Conservation (phyloP, 2,797 vertebrate species). For the Pangasius djambal region DNA sequence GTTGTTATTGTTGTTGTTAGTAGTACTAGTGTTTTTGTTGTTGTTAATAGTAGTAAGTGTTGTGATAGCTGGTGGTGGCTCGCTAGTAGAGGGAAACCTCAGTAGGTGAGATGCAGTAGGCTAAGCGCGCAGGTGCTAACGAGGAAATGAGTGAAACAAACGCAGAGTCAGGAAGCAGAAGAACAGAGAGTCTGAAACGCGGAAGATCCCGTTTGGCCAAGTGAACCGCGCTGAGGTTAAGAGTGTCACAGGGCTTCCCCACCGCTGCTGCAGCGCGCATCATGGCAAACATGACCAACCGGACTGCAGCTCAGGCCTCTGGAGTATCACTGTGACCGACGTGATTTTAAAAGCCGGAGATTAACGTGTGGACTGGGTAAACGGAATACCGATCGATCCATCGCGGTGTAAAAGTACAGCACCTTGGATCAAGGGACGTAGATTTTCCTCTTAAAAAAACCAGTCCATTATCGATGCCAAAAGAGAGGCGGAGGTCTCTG, state of each 20-base stretch:
- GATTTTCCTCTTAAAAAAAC: background rate
- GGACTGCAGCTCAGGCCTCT: background rate
- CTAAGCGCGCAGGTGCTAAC: slow-evolving; percentile 32
- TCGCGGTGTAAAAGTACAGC: background rate
- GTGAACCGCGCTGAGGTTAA: slow-evolving; percentile 49
- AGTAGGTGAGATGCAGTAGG: background rate
- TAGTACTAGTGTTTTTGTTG: background rate
- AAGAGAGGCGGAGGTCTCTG: slow-evolving; percentile 72
- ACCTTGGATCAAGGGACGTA: background rate
- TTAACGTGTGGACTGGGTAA: background rate
- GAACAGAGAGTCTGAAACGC: slow-evolving; percentile 56
- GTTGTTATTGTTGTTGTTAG: background rate
- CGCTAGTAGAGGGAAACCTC: background rate
- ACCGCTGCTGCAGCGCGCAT: background rate
- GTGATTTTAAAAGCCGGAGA: background rate
- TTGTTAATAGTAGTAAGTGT: background rate
- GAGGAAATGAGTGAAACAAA: slow-evolving; percentile 56
- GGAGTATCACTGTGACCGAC: background rate
- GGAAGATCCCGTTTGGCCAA: slow-evolving; percentile 66
- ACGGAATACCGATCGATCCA: background rate
- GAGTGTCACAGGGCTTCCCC: slow-evolving; percentile 44
- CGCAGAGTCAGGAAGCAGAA: slow-evolving; percentile 66
- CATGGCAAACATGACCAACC: slow-evolving; percentile 14
- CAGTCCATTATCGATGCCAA: slow-evolving; percentile 64
- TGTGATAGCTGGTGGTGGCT: background rate